Base-by-base conservation (phyloP, 2,888 invertebrate genomes). In the Dusona sp. region DNA sequence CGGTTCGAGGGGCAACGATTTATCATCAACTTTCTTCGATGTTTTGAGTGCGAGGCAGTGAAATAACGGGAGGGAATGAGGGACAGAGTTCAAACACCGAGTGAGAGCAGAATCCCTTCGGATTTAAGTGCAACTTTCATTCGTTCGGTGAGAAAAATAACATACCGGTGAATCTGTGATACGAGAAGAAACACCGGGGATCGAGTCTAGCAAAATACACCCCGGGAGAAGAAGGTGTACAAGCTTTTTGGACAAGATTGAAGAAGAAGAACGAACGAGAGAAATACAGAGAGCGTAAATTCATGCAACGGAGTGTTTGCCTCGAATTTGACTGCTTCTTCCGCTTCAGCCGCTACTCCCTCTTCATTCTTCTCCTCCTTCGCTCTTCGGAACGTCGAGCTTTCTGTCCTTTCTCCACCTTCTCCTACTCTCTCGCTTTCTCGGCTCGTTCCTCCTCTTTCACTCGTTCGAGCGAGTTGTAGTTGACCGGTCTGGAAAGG, bases 401-500 rank as follows among this genome's bases (percentile, higher is more conserved):
- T 64, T 42, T 42, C 75, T n/a, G 38, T 65, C 84, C 84, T 86
- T 75, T 80, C 68, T 57, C 82, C 13, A 38, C 72, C 79, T 68
- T 45, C 79, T 67, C 48, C 74, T 19, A 29, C 65, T 77, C 73
- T 67, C 64, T 77, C 73, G n/a, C n/a, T 68, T 78, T 29, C 81
- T 54, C 74, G n/a, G 79, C 68, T 82, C 67, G 65, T 73, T 70
- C 2, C 57, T 64, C 51, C 19, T 57, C 68, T 80, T 85, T 54
- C 82, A 70, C 79, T 84, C 82, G 80, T 79, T 57, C 84, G 38
- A 16, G 29, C 54, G 25, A 38, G 70, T 48, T 42, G 57, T 72
- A 84, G 85, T 86, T 87, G 88, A 88, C 87, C 88, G 88, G 87
- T 85, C 86, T 84, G 82, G 73, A 79, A 83, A 83, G 77, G 78